Evolutionary conservation across 2,113 vertebrate genomes (phyloP), one percentile per base, ranked within the genome.

Genomic region (Blennius ocellaris): DNA sequence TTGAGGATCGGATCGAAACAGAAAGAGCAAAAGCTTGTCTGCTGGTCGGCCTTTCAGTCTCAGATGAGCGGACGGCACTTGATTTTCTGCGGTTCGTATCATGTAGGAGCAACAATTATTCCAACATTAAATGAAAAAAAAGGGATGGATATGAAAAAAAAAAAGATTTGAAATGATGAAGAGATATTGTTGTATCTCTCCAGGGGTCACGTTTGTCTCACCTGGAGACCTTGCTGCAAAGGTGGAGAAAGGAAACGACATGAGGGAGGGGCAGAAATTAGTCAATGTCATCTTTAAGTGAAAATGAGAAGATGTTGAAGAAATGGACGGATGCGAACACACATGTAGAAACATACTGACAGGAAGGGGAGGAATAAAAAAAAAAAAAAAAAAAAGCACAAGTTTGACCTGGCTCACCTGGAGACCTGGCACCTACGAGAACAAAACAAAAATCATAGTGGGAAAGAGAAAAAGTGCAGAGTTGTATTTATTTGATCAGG

Each of bases 201-300:
- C 17, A 15, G 75, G 84, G 52, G 67, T 87, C 64, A 83, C 73
- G 81, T 65, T 64, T 64, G 78, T 69, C 90, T 92, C 91, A 92
- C 90, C 85, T 91, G 91, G 91, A 85, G 89, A 92, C 85, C 81
- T 88, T 76, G 87, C 91, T 92, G 85, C 76, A 81, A 87, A 86
- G 40, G 64, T n/a, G 64, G 45, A 62, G 64, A 15, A 49, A 56
- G 56, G 43, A 78, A 79, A 76, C 37, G 49, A 77, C 80, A 82
- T 10, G 11, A 9, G 8, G 7, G 40, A 10, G 15, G 5, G 15
- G 3, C 7, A 52, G 72, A 52, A 12, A 64, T 54, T 16, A 56
- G 73, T 5, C 59, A 40, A 53, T 43, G 50, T 2, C 21, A 55
- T 43, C 63, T 58, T 78, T 47, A 55, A 51, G 50, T 58, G 65